Base-by-base conservation (phyloP, 1,140 invertebrate genomes). In the Diprion similis region DNA sequence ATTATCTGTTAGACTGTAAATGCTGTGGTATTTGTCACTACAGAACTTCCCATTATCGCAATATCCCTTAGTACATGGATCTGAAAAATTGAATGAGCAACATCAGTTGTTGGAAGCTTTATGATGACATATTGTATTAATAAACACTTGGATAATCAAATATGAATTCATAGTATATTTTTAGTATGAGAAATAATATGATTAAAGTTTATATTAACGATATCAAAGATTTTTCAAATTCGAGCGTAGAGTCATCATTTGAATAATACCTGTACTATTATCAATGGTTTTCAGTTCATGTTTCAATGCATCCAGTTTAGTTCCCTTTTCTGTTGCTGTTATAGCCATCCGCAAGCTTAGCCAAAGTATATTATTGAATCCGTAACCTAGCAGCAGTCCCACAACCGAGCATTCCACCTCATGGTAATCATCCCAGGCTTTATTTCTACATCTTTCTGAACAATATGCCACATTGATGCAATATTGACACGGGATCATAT, bases 341-440 rank as follows among this genome's bases (percentile, higher is more conserved):
- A 95, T 84, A 0, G 90, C 85, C 10, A 92, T 89, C 77, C 92
- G 90, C 51, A 95, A 81, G 37, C 93, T 91, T 18, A 94, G 85
- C 8, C 92, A 86, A 80, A 92, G 90, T 17, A 93, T 84, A 84
- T 92, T 92, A 65, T 91, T 90, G 76, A 92, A 89, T 47, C 90
- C 76, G 80, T 92, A 86, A 70, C 85, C 78, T 66, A 90, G 76
- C 48, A 95, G 79, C 68, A 89, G 84, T 19, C 90, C 87, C 75
- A 95, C 89, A 73, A 95, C 83, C 1, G 86, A 80, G 84, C 96
- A 97, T 89, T 97, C 96, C 76, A 91, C 89, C 80, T 89, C 87
- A 82, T 97, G 96, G 83, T 92, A 94, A 11, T 85, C 84, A 15
- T 88, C 81, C 87, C 89, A 91, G 7, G 94, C 92, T 11, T 81